Evolutionary conservation across 2,797 vertebrate genomes (phyloP).

Genomic region (Poeciliopsis presidionis): DNA sequence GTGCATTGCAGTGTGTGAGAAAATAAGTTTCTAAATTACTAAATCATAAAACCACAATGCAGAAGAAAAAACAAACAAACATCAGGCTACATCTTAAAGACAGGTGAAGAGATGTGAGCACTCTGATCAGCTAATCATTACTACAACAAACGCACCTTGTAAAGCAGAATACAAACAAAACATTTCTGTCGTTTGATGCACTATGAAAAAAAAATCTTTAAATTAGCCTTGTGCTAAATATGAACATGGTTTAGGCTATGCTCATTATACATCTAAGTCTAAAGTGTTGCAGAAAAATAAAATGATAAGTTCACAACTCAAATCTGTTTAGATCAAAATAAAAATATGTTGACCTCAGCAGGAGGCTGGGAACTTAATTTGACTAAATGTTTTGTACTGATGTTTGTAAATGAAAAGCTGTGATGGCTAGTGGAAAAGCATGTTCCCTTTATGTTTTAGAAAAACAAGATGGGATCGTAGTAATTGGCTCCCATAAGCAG

Average conservation of each 20-base stretch:
- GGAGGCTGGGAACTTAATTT: background rate
- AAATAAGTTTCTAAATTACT: constrained; percentile 26
- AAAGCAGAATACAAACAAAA: background rate
- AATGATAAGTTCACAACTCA: background rate
- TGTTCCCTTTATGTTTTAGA: constrained; percentile 40
- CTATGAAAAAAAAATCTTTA: background rate
- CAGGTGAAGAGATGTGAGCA: background rate
- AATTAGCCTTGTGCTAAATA: background rate
- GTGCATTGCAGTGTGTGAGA: constrained; percentile 8
- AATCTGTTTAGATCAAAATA: background rate
- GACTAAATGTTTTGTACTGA: background rate
- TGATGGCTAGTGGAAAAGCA: background rate
- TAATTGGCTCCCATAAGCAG: constrained; percentile 35
- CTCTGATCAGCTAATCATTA: background rate
- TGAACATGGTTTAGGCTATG: background rate
- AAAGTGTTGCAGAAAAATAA: background rate
- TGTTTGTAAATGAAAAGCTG: background rate
- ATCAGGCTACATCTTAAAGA: background rate
- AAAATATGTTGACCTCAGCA: background rate
- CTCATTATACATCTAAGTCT: background rate
- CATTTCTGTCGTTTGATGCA: background rate
- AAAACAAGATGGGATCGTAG: background rate
- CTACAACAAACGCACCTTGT: background rate
- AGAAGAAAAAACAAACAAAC: background rate
- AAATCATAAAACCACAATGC: background rate